Base-by-base conservation (phyloP, 2,797 vertebrate genomes). In the Nothura maculosa region DNA sequence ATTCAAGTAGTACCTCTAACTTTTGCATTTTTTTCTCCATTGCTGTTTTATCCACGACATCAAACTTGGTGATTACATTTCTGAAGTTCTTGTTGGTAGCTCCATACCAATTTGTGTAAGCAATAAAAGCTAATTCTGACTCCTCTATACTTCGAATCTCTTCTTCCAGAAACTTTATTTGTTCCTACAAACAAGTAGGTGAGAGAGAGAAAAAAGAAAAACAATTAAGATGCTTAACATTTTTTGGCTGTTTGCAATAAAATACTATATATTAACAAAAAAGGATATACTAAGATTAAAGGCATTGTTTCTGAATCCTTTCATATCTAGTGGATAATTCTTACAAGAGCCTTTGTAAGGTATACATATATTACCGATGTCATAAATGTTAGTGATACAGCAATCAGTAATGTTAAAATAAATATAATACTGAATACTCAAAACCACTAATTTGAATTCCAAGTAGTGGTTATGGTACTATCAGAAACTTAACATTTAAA, bases 21-120 rank as follows among this genome's bases (percentile, higher is more conserved):
- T 98, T 98, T 96, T 99, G 99, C 97, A 99, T 97, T 97, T 99
- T 99, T 91, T 97, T 99, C 88, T 98, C 99, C 98, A 99, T 98
- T 86, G 97, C 95, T 12, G 81, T 91, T 63, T 98, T 98, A 96
- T 99, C 99, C 64, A 98, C 97, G 77, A 98, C 89, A 2, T 99
- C 98, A 66, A 98, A 98, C 81, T 96, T 97, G 85, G 98, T 97
- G 6, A 98, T 97, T 79, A 98, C 93, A 2, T 96, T 97, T 81
- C 96, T 97, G 79, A 99, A 99, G 96, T 98, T 98, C 92, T 97
- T 98, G 91, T 98, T 98, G 19, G 98, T 98, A 17, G 97, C 97
- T 87, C 83, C 95, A 48, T 98, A 98, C 99, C 99, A 99, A 64
- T 99, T 98, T 2, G 97, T 97, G 93, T 99, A 99, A 92, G 98